A percentile compares a stretch with the other conserved stretches of the same genome.
phyloP scores from a whole-genome alignment of 2,888 invertebrate species.

The Euspilapteryx auroguttella region DNA sequence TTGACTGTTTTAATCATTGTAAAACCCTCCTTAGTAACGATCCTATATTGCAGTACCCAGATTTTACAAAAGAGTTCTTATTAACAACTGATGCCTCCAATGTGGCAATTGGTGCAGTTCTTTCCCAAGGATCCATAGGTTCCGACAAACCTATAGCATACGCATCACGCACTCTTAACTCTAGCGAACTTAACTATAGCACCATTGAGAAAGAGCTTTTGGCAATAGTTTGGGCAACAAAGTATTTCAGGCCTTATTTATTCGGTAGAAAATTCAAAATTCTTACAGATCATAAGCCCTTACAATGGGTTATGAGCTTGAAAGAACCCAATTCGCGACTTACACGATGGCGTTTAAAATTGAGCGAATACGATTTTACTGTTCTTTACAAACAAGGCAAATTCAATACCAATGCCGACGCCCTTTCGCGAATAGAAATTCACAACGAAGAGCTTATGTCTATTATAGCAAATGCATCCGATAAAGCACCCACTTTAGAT shows the following conservation, averaged over 20 bases:
- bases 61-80: slow-evolving; percentile 9
- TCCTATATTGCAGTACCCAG: slow-evolving; percentile 10
- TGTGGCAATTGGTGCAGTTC: too few relatives aligned
- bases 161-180: slow-evolving; percentile 10
- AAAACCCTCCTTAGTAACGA: slow-evolving; percentile 7
- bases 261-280: slow-evolving; percentile 2
- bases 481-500: too few relatives aligned
- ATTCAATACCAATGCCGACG: too few relatives aligned
- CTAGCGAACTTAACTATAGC: slow-evolving; percentile 10
- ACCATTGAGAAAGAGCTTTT: slow-evolving; percentile 6
- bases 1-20: slow-evolving; percentile 3
- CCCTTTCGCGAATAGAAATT: too few relatives aligned
- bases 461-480: too few relatives aligned
- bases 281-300: background rate
- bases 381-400: too few relatives aligned
- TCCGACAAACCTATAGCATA: slow-evolving; percentile 10
- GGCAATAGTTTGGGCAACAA: slow-evolving; percentile 1
- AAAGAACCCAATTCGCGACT: slow-evolving; percentile 1
- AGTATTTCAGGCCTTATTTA: slow-evolving; percentile 4
- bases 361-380: too few relatives aligned
- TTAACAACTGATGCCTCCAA: slow-evolving; percentile 9
- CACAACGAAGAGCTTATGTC: too few relatives aligned
- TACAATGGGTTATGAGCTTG: too few relatives aligned
- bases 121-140: slow-evolving; percentile 7
- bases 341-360: slow-evolving; percentile 1